These are phyloP conservation scores for Euthynnus affinis DNA, from an alignment of 2,797 vertebrate genomes.

Conservation along the genomic window DNA sequence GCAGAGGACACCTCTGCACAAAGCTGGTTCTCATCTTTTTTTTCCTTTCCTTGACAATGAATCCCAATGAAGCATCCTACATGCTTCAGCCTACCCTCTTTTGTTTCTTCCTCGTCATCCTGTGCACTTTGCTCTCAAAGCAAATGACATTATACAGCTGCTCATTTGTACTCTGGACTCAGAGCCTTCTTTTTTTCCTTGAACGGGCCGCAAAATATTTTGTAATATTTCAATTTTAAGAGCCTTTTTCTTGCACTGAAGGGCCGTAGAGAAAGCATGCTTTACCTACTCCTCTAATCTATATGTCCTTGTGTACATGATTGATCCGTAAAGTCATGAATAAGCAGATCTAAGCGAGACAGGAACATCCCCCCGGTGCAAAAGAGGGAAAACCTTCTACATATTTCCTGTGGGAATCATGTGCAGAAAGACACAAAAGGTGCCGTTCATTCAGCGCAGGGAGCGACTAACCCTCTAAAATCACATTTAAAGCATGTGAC, in stretches of 20 bases:
- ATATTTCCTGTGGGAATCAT: constrained; percentile 15
- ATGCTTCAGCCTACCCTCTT: not conserved
- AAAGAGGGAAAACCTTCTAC: not conserved
- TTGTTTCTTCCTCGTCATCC: not conserved
- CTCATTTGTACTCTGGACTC: not conserved
- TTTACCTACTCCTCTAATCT: no score
- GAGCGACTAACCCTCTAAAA: not conserved
- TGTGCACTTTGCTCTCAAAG: not conserved
- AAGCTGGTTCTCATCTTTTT: constrained; percentile 1
- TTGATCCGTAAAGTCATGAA: not conserved
- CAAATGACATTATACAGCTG: not conserved
- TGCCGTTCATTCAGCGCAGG: not conserved
- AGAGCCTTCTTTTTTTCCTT: not conserved
- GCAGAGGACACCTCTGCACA: constrained; percentile 23
- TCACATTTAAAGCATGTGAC: not conserved
- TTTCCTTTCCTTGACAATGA: not conserved
- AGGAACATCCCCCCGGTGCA: not conserved
- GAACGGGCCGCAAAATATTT: not conserved
- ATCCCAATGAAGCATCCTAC: not conserved
- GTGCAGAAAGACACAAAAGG: constrained; percentile 13
- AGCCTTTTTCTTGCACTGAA: not conserved
- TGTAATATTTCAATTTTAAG: not conserved
- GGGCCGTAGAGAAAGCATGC: not conserved
- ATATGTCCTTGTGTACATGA: not conserved
- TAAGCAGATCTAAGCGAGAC: not conserved